Evolutionary conservation across 2,113 vertebrate species (phyloP).

Genomic region (Urocynchramus pylzowi): DNA sequence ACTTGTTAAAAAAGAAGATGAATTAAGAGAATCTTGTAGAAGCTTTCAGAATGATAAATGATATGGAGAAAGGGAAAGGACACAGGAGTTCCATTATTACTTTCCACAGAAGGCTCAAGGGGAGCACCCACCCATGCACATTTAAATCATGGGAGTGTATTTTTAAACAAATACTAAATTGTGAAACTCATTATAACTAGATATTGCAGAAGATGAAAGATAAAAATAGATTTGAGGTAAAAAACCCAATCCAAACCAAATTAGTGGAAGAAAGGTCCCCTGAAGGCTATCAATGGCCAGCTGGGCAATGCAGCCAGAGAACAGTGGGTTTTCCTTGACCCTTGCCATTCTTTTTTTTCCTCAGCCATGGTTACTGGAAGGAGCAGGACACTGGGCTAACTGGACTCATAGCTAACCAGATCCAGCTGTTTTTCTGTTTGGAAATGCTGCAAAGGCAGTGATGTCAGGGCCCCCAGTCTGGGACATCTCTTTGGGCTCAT

Average conservation of each 20-base stretch:
- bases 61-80: not conserved
- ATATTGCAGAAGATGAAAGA: not conserved
- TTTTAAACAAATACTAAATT: not conserved
- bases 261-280: not conserved
- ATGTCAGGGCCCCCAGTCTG: not conserved
- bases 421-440: not conserved
- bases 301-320: not conserved
- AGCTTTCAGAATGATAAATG: not conserved
- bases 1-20: not conserved
- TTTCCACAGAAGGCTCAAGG: not conserved
- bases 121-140: not conserved
- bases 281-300: not conserved
- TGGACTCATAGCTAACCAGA: not conserved
- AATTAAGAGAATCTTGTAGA: not conserved
- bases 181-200: not conserved
- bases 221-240: not conserved
- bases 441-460: not conserved
- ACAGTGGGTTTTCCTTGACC: not conserved
- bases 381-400: not conserved
- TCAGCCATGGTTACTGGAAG: not conserved
- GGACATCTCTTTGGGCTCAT: not conserved
- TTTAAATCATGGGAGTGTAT: not conserved
- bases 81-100: not conserved
- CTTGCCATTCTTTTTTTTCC: not conserved
- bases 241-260: not conserved